Conservation (phyloP, 2,113 vertebrate species). For the Romanogobio albipinnatus region DNA sequence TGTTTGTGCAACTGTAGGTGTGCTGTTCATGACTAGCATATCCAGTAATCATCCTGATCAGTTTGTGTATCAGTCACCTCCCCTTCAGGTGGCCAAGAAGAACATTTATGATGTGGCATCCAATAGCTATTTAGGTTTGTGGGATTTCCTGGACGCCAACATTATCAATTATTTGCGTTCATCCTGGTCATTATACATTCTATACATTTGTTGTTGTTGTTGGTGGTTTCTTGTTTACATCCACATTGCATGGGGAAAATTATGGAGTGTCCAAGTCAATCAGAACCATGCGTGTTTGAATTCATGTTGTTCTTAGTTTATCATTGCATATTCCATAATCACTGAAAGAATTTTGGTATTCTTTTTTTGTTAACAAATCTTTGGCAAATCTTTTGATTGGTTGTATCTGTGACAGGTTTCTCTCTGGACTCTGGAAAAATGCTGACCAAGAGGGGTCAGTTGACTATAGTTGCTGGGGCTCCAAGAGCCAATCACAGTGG, state of each 20-base stretch:
- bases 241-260: background rate
- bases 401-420: constrained; percentile 80
- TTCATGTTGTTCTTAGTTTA: background rate
- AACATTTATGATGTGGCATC: constrained; percentile 74
- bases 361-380: background rate
- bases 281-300: background rate
- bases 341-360: background rate
- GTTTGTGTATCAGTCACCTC: constrained; percentile 85
- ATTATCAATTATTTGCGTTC: constrained; percentile 30
- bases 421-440: constrained; percentile 89
- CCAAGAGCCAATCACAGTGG: constrained; percentile 93
- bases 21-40: constrained; percentile 84
- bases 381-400: constrained; percentile 12
- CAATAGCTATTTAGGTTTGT: constrained; percentile 91
- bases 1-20: constrained; percentile 68
- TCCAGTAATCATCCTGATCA: constrained; percentile 82
- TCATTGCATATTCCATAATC: background rate
- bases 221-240: background rate
- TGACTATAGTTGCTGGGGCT: constrained; percentile 95
- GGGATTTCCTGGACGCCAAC: constrained; percentile 68
- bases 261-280: background rate
- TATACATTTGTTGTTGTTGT: background rate
- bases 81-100: constrained; percentile 70
- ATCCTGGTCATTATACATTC: background rate
- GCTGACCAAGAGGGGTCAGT: constrained; percentile 79